Evolutionary conservation across 2,797 vertebrate species (phyloP).

Genomic region (Tokudaia muenninki): DNA sequence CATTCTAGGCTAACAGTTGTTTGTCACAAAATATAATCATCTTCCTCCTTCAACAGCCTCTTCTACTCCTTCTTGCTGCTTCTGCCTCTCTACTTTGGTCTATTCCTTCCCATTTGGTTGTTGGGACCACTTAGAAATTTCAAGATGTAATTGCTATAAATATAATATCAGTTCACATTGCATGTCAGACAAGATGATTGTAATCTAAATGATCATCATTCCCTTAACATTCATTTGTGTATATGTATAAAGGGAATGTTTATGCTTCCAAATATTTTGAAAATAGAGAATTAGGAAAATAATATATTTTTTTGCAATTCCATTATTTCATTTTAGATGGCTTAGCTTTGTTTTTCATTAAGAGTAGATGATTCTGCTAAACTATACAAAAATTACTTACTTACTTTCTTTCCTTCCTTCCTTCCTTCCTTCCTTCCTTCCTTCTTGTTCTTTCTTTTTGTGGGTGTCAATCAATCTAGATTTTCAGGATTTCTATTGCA

Average conservation of each 20-base stretch:
- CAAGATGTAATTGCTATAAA: background rate
- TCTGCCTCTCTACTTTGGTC: background rate
- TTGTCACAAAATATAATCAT: background rate
- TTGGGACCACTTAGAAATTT: background rate
- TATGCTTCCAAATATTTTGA: background rate
- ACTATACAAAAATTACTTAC: background rate
- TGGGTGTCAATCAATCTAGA: background rate
- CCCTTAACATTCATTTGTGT: background rate
- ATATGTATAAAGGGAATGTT: background rate
- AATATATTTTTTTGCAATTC: background rate
- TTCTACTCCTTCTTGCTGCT: no score
- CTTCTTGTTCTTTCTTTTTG: background rate
- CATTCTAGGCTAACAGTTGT: background rate
- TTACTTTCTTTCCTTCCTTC: accelerated
- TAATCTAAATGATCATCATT: background rate
- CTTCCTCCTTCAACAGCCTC: no score
- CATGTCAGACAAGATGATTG: background rate
- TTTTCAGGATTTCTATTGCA: slow-evolving; percentile 23
- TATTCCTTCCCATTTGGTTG: background rate
- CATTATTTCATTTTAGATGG: background rate
- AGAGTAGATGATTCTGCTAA: background rate
- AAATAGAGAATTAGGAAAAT: background rate
- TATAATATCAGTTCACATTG: background rate
- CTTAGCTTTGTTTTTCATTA: background rate
- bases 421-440: background rate